phyloP scores from a whole-genome alignment of 2,113 vertebrate genomes.

The Columba livia region DNA sequence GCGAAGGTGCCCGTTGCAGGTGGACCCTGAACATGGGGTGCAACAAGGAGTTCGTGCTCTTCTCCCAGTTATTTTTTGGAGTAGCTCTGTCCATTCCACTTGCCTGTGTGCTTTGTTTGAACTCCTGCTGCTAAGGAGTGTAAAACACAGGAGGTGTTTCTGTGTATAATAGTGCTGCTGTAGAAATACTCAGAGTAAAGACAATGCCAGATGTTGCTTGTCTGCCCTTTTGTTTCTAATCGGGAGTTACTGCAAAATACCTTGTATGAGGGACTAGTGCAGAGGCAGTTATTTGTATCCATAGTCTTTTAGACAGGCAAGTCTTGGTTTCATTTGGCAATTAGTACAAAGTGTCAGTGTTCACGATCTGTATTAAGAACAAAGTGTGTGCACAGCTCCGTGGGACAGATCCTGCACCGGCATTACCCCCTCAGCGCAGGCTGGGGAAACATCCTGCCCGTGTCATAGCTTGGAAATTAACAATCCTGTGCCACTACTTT shows the following conservation, averaged over 20 bases:
- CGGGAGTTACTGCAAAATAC: neutral
- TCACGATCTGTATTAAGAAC: neutral
- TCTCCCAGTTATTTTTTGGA: neutral
- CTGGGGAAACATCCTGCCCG: neutral
- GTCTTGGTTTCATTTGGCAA: neutral
- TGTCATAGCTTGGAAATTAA: neutral
- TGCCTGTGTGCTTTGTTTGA: too few species aligned
- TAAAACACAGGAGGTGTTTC: neutral
- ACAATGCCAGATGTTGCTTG: neutral
- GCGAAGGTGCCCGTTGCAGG: neutral
- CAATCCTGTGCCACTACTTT: neutral
- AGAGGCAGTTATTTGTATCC: neutral
- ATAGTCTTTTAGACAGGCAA: neutral
- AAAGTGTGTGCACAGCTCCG: neutral
- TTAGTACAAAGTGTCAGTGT: neutral
- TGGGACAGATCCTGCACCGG: neutral
- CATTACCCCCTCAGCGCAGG: neutral
- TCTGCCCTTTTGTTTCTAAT: neutral
- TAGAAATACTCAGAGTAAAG: neutral
- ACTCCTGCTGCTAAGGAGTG: neutral
- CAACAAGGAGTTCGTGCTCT: fast-evolving
- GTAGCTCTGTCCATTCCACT: neutral
- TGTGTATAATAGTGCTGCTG: fast-evolving
- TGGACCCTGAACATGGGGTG: neutral
- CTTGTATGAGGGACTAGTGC: neutral